Evolutionary conservation across 2,797 vertebrate genomes (phyloP).

Genomic region (Esox lucius): DNA sequence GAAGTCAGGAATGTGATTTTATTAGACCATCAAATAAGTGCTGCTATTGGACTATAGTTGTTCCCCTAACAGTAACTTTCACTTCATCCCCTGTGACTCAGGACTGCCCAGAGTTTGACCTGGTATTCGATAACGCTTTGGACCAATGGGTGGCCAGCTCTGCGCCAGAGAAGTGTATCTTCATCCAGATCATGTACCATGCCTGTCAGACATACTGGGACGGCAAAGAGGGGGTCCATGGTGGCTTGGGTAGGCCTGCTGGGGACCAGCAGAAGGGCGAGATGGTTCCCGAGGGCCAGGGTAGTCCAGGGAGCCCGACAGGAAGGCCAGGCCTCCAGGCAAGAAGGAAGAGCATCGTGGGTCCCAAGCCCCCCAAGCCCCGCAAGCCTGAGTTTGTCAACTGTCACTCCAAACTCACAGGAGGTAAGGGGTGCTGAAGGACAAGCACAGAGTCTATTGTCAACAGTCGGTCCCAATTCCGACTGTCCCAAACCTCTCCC

Average conservation of each 20-base stretch:
- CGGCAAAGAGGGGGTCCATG: constrained; percentile 53
- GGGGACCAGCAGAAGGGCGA: constrained; percentile 23
- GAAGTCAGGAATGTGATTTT: neutral
- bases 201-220: constrained; percentile 88
- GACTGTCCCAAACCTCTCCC: neutral
- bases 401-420: constrained; percentile 90
- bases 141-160: constrained; percentile 92
- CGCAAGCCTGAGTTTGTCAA: constrained; percentile 87
- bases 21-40: neutral
- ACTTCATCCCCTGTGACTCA: constrained; percentile 48
- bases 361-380: constrained; percentile 17
- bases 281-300: neutral
- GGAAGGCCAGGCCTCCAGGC: constrained; percentile 14
- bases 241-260: constrained; percentile 4
- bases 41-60: too few species aligned
- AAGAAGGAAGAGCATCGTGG: constrained; percentile 51
- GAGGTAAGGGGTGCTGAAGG: constrained; percentile 73
- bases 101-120: constrained; percentile 92
- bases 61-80: neutral
- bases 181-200: constrained; percentile 90
- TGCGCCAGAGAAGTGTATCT: constrained; percentile 90
- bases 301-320: constrained; percentile 7
- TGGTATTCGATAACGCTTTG: constrained; percentile 86
- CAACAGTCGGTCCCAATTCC: neutral
- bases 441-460: neutral